A percentile compares a stretch with the other conserved stretches of the same genome.
phyloP scores from a whole-genome alignment of 2,113 vertebrate genomes.

The Thymallus thymallus region DNA sequence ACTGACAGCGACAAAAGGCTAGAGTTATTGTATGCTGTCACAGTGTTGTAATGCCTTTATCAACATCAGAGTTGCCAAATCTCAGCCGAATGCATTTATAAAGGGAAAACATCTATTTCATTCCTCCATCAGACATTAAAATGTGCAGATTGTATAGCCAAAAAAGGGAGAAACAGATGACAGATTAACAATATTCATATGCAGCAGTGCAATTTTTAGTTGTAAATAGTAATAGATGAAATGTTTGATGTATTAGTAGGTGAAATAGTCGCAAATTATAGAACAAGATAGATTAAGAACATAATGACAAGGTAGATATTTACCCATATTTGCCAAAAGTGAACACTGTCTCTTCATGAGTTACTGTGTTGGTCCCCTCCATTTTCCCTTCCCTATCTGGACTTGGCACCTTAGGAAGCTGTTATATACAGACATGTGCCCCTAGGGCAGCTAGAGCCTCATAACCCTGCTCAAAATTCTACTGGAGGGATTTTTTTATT shows the following conservation, averaged over 20 bases:
- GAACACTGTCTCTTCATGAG: slow-evolving; percentile 42
- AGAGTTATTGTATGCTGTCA: not conserved
- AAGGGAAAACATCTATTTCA: not conserved
- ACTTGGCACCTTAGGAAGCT: slow-evolving; percentile 46
- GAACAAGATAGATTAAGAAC: slow-evolving; percentile 25
- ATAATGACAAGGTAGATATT: slow-evolving; percentile 33
- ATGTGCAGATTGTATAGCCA: not conserved
- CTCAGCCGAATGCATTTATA: not conserved
- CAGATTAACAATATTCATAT: not conserved
- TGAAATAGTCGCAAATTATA: slow-evolving; percentile 16
- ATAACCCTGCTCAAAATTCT: slow-evolving; percentile 58
- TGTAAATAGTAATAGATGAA: slow-evolving; percentile 3
- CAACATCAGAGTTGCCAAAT: slow-evolving; percentile 55
- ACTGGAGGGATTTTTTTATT: slow-evolving; percentile 69
- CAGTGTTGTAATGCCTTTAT: slow-evolving; percentile 10
- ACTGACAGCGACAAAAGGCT: not conserved
- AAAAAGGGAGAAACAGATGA: not conserved
- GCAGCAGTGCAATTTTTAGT: slow-evolving; percentile 15
- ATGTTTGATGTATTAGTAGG: slow-evolving; percentile 21
- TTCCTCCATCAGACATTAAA: not conserved
- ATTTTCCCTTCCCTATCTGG: slow-evolving; percentile 20
- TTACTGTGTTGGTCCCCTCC: slow-evolving; percentile 40
- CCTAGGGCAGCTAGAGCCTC: slow-evolving; percentile 53
- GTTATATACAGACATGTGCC: slow-evolving; percentile 59
- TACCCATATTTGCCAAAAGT: slow-evolving; percentile 52